These are phyloP conservation scores for Picathartes gymnocephalus DNA, from an alignment of 2,113 vertebrate genomes.

Conservation along the genomic window DNA sequence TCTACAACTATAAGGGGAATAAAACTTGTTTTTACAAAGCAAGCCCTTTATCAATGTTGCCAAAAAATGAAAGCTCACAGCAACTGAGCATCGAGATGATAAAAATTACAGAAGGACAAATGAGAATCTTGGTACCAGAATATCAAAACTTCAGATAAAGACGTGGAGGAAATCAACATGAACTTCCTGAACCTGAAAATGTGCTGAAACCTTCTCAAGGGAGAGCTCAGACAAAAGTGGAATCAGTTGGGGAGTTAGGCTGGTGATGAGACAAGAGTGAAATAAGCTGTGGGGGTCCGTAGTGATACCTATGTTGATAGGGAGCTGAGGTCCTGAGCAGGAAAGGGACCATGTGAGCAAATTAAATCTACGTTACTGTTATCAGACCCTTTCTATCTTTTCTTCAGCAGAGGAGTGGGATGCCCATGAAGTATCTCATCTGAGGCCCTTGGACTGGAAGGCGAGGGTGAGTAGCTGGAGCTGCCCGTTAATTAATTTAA, in stretches of 20 bases:
- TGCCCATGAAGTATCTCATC: fast-evolving
- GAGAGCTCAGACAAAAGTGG: background rate
- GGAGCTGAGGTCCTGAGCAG: background rate
- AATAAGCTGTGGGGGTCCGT: background rate
- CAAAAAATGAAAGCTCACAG: slow-evolving; percentile 22
- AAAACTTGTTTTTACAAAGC: slow-evolving; percentile 38
- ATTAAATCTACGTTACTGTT: background rate
- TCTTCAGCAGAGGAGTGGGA: background rate
- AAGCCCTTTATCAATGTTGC: slow-evolving; percentile 11
- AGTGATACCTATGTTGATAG: background rate
- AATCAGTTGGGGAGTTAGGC: background rate
- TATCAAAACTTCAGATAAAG: background rate
- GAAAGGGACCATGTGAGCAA: fast-evolving
- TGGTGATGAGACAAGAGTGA: background rate
- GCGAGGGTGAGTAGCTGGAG: background rate
- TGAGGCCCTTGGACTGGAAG: background rate
- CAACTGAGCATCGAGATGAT: background rate
- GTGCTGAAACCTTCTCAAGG: background rate
- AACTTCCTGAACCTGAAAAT: background rate
- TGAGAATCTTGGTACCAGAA: background rate
- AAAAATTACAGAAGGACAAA: slow-evolving; percentile 5
- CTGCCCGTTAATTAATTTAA: background rate
- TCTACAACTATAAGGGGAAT: slow-evolving; percentile 53
- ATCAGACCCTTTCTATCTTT: fast-evolving
- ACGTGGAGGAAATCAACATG: background rate